A percentile compares a stretch with the other conserved stretches of the same genome.
phyloP scores from a whole-genome alignment of 2,888 invertebrate genomes.

The Resseliella maxima region DNA sequence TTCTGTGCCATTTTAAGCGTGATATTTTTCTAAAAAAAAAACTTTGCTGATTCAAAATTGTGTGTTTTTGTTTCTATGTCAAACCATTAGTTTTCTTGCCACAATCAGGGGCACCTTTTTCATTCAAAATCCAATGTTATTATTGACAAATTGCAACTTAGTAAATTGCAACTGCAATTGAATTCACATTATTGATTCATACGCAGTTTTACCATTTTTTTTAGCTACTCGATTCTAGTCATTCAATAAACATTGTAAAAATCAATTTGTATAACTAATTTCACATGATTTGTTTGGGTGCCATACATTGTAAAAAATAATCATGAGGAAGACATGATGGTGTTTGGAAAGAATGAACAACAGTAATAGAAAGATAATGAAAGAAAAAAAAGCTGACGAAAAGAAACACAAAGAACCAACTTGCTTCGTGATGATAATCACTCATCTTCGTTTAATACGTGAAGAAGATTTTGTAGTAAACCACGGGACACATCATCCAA shows the following conservation, averaged over 20 bases:
- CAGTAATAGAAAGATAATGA: not conserved
- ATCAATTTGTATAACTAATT: conserved; percentile 39
- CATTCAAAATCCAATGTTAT: too few species aligned
- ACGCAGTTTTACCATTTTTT: not conserved
- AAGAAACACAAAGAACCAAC: not conserved
- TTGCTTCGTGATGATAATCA: conserved; percentile 37
- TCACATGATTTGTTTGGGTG: conserved; percentile 36
- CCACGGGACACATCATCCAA: not conserved
- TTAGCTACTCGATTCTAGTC: not conserved
- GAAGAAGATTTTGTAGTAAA: not conserved
- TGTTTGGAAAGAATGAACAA: not conserved
- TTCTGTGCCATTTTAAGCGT: too few species aligned
- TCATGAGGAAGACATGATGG: conserved; percentile 37
- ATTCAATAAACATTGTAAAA: conserved; percentile 41
- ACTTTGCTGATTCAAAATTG: too few species aligned
- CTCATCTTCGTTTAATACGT: conserved; percentile 47
- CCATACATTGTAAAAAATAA: not conserved
- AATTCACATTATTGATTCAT: not conserved
- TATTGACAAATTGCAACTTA: too few species aligned
- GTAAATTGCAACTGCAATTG: too few species aligned
- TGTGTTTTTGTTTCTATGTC: too few species aligned
- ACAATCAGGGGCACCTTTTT: too few species aligned
- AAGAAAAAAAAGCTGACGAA: not conserved
- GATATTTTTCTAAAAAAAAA: too few species aligned
- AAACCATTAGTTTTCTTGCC: too few species aligned